These are phyloP conservation scores for Lordiphosa andalusiaca DNA, from an alignment of 2,888 invertebrate genomes.

Conservation along the genomic window DNA sequence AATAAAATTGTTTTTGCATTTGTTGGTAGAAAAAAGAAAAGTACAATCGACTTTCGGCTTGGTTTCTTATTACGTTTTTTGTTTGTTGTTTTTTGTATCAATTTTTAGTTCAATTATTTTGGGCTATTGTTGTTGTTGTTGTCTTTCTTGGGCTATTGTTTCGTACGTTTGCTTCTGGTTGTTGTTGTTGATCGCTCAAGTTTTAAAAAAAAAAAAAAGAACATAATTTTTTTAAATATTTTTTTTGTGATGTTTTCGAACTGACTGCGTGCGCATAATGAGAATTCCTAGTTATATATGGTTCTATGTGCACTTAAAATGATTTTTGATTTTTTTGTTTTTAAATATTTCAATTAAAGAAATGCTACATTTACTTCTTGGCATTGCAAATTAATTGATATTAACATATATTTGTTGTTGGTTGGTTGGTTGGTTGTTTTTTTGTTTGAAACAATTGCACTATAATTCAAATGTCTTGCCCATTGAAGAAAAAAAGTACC, in stretches of 20 bases:
- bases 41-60: slow-evolving; percentile 83
- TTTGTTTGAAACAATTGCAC: slow-evolving; percentile 75
- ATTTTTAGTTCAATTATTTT: slow-evolving; percentile 74
- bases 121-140: slow-evolving; percentile 65
- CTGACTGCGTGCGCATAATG: slow-evolving; percentile 37
- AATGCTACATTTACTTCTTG: slow-evolving; percentile 52
- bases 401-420: slow-evolving; percentile 43
- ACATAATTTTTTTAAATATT: slow-evolving; percentile 22
- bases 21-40: slow-evolving; percentile 69
- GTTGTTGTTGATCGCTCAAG: slow-evolving; percentile 50
- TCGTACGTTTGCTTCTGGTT: slow-evolving; percentile 49
- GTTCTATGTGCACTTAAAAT: slow-evolving; percentile 64
- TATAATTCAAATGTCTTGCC: slow-evolving; percentile 73
- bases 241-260: slow-evolving; percentile 15
- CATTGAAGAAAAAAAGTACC: slow-evolving; percentile 47
- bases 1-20: slow-evolving; percentile 58
- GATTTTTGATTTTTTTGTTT: slow-evolving; percentile 56
- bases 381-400: slow-evolving; percentile 58
- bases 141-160: slow-evolving; percentile 61
- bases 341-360: slow-evolving; percentile 46
- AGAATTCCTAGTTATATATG: slow-evolving; percentile 42
- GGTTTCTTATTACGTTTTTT: slow-evolving; percentile 8
- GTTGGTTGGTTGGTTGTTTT: slow-evolving; percentile 43
- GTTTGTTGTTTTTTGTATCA: slow-evolving; percentile 29
- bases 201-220: slow-evolving; percentile 32